These are phyloP conservation scores for Campopleginae sp. DNA, from an alignment of 2,888 invertebrate genomes.

Conservation along the genomic window DNA sequence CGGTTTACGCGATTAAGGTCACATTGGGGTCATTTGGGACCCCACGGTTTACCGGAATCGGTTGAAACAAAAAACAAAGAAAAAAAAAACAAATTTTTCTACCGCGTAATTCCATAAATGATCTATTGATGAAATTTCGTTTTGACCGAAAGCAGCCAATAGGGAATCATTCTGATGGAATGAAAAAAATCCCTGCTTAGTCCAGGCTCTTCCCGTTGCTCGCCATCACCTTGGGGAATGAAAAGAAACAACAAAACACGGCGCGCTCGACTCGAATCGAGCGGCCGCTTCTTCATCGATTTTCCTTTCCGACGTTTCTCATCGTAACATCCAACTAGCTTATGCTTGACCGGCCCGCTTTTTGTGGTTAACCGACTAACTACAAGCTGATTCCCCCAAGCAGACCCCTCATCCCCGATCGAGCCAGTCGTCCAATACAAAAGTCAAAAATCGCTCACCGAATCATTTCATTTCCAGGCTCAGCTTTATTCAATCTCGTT, in stretches of 20 bases:
- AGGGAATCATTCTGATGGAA: not conserved
- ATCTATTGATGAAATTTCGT: not conserved
- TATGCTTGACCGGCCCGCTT: not conserved
- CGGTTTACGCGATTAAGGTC: too few relatives aligned
- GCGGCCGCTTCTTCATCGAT: not conserved
- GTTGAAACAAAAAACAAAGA: too few relatives aligned
- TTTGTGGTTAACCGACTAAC: not conserved
- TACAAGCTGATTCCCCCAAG: not conserved
- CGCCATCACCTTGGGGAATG: not conserved
- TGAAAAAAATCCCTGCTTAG: not conserved
- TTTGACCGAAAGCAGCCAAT: not conserved
- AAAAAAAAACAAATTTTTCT: not conserved
- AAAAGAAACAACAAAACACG: slow-evolving; percentile 1
- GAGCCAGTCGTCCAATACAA: not conserved
- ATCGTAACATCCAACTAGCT: not conserved
- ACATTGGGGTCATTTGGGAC: too few relatives aligned
- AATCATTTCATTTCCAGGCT: not conserved
- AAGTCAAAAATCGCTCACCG: not conserved
- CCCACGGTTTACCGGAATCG: too few relatives aligned
- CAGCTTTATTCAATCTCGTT: too few relatives aligned
- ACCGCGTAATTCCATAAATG: not conserved
- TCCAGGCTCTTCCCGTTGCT: slow-evolving; percentile 1
- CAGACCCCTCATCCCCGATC: not conserved
- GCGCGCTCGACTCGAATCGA: not conserved
- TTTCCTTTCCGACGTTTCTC: not conserved